Evolutionary conservation across 2,888 invertebrate genomes (phyloP).

Genomic region (Theodoxus fluviatilis): DNA sequence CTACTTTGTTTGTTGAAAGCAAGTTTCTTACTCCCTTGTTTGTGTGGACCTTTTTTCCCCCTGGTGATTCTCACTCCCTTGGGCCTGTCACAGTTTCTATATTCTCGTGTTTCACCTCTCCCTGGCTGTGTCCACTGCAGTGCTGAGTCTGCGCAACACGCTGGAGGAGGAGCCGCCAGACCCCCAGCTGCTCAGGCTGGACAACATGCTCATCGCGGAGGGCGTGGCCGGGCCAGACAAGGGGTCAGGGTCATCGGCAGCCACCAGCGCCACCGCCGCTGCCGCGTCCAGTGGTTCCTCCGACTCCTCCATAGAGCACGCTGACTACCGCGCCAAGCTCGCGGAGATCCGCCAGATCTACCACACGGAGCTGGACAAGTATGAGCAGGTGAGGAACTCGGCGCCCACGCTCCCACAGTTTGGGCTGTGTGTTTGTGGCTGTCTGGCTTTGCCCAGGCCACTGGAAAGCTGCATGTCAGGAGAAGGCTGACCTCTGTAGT

Average conservation of each 20-base stretch:
- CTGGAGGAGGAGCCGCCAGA: slow-evolving; percentile 98
- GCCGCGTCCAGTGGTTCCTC: slow-evolving; percentile 62
- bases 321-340: slow-evolving; percentile 97
- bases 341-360: slow-evolving; percentile 98
- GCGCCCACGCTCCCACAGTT: neutral
- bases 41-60: too few relatives aligned
- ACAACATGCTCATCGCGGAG: slow-evolving; percentile 97
- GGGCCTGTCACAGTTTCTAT: too few relatives aligned
- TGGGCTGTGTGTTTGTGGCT: neutral
- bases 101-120: too few relatives aligned
- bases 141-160: slow-evolving; percentile 91
- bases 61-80: too few relatives aligned
- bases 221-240: slow-evolving; percentile 71
- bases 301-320: slow-evolving; percentile 94
- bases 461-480: too few relatives aligned
- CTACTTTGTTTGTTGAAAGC: too few relatives aligned
- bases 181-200: slow-evolving; percentile 96
- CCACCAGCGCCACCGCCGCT: slow-evolving; percentile 60
- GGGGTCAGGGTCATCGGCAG: slow-evolving; percentile 62
- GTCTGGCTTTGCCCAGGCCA: neutral
- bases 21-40: too few relatives aligned
- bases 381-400: slow-evolving; percentile 81
- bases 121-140: too few relatives aligned
- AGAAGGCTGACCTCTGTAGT: too few relatives aligned
- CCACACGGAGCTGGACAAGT: slow-evolving; percentile 98